Evolutionary conservation across 2,888 invertebrate genomes (phyloP).

Genomic region (Elegia similella): DNA sequence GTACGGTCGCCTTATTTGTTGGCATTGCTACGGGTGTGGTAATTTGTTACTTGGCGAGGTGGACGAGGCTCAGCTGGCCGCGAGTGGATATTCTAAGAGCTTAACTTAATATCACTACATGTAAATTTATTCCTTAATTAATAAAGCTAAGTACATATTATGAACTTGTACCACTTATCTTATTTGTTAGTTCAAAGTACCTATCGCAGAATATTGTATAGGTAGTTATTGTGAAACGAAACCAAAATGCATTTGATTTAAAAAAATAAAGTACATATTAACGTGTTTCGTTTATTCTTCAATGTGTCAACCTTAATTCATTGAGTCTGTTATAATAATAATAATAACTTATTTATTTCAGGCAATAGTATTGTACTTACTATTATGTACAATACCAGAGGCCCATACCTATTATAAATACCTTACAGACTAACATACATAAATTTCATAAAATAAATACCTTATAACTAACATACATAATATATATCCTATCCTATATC

Average conservation of each 20-base stretch:
- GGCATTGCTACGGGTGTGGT: background rate
- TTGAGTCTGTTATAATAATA: background rate
- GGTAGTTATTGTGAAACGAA: conserved; percentile 39
- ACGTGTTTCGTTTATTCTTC: background rate
- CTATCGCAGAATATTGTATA: conserved; percentile 14
- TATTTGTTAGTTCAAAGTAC: conserved; percentile 12
- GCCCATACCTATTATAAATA: no score
- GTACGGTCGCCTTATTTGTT: no score
- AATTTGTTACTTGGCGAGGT: background rate
- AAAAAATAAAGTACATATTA: conserved; percentile 27
- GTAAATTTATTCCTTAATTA: conserved; percentile 5
- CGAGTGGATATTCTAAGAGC: conserved; percentile 4
- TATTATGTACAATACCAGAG: no score
- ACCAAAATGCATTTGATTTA: conserved; percentile 59
- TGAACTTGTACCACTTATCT: background rate
- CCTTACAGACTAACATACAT: no score
- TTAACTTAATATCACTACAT: conserved; percentile 9
- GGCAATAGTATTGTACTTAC: no score
- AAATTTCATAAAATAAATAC: no score
- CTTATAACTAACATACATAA: no score
- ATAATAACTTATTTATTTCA: no score
- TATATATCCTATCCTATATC: no score
- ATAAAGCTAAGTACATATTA: conserved; percentile 10
- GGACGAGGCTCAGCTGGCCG: background rate
- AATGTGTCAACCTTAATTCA: background rate